Evolutionary conservation across 2,113 vertebrate species (phyloP).

Genomic region (Egretta garzetta): DNA sequence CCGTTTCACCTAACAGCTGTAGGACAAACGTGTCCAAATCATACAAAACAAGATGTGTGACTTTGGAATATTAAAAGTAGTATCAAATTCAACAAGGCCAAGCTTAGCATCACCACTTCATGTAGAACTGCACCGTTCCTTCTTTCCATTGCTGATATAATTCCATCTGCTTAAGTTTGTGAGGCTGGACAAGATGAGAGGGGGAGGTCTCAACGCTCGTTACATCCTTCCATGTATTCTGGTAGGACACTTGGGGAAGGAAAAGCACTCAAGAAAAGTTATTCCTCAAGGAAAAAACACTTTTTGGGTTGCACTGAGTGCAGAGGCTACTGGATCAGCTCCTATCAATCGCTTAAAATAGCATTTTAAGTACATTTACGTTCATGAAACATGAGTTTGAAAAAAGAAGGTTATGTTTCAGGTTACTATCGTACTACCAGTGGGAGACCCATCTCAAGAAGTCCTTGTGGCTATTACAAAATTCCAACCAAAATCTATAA

Average conservation of each 20-base stretch:
- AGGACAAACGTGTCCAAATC: background rate
- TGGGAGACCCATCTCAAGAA: background rate
- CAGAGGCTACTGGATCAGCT: background rate
- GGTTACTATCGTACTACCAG: background rate
- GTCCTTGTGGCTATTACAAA: background rate
- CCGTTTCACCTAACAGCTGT: background rate
- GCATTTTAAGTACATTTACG: background rate
- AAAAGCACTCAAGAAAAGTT: background rate
- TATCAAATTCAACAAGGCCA: background rate
- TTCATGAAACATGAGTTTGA: background rate
- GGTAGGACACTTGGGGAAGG: background rate
- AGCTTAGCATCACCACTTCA: background rate
- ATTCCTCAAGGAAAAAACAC: background rate
- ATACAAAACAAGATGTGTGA: background rate
- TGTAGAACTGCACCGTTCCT: background rate
- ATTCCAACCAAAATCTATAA: background rate
- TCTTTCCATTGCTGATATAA: background rate
- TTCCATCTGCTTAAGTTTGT: background rate
- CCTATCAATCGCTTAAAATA: background rate
- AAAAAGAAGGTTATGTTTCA: background rate
- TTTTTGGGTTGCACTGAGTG: background rate
- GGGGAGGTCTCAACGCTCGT: accelerated
- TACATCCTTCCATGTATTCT: background rate
- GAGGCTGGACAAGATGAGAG: background rate
- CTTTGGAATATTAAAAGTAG: background rate